phyloP scores from a whole-genome alignment of 1,140 invertebrate genomes.

The Cheumatopsyche charites region DNA sequence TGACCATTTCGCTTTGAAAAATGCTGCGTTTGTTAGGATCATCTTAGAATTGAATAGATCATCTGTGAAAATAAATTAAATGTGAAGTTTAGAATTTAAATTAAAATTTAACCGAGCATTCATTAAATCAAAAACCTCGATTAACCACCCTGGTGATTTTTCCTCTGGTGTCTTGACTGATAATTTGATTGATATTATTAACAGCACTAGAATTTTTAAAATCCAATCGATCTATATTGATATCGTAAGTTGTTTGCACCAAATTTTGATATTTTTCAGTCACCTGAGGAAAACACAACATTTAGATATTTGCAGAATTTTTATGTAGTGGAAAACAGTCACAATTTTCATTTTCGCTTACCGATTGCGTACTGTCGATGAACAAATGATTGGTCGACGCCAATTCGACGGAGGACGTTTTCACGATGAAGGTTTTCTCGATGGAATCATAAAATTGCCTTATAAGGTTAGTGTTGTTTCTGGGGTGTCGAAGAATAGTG shows the following conservation, averaged over 20 bases:
- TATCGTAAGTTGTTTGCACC: conserved; percentile 60
- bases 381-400: conserved; percentile 36
- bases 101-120: too few relatives aligned
- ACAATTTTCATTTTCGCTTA: conserved; percentile 13
- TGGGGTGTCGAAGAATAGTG: conserved; percentile 53
- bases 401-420: conserved; percentile 34
- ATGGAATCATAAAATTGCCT: conserved; percentile 18
- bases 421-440: conserved; percentile 29
- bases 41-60: conserved; percentile 64
- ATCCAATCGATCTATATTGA: conserved; percentile 63
- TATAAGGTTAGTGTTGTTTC: neutral
- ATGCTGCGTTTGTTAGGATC: conserved; percentile 77
- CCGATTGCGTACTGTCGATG: too few relatives aligned
- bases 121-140: too few relatives aligned
- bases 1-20: conserved; percentile 84
- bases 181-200: conserved; percentile 68
- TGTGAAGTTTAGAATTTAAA: too few relatives aligned
- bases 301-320: too few relatives aligned
- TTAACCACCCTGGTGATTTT: conserved; percentile 69
- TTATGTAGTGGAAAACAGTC: neutral
- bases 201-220: conserved; percentile 62
- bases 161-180: conserved; percentile 67
- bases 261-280: too few relatives aligned
- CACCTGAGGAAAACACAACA: too few relatives aligned
- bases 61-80: too few relatives aligned